Percentiles rank a stretch among this genome's conserved stretches.
These are phyloP conservation scores for Marronus borbonicus DNA, from an alignment of 2,888 invertebrate species.

Conservation along the genomic window DNA sequence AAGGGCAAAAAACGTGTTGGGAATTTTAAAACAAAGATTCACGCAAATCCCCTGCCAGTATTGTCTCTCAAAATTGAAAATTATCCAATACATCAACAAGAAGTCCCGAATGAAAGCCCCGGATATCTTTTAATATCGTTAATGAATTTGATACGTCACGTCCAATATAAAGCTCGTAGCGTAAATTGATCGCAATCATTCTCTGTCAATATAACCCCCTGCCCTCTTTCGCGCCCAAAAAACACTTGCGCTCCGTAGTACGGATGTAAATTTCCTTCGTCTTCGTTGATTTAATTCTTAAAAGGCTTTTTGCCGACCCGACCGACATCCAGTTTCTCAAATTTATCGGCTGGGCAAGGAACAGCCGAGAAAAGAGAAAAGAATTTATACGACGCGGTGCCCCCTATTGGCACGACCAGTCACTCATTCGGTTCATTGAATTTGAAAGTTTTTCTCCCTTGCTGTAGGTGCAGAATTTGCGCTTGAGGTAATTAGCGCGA, in stretches of 20 bases:
- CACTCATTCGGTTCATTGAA: constrained; percentile 24
- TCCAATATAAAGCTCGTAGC: constrained; percentile 24
- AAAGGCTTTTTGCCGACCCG: constrained; percentile 17
- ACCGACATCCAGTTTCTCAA: constrained; percentile 33
- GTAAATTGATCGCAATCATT: constrained; percentile 36
- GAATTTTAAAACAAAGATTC: constrained; percentile 9
- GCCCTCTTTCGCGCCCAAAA: background rate
- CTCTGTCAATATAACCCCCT: constrained; percentile 27
- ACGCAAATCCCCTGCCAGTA: background rate
- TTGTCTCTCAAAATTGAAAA: constrained; percentile 2
- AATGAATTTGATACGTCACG: constrained; percentile 47
- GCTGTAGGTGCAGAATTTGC: background rate
- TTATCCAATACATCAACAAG: constrained; percentile 29
- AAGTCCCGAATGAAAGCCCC: constrained; percentile 21
- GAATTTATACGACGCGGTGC: constrained; percentile 7
- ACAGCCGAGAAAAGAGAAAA: background rate
- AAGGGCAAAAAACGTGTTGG: background rate
- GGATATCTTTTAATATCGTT: constrained; percentile 42
- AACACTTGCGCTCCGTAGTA: background rate
- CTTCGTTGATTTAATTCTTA: constrained; percentile 35
- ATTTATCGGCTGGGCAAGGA: constrained; percentile 24
- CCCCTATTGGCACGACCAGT: constrained; percentile 1
- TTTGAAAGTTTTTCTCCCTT: constrained; percentile 24
- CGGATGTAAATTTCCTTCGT: constrained; percentile 33
- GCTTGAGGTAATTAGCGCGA: constrained; percentile 20